These are phyloP conservation scores for Montipora capitata DNA, from an alignment of 92 coral and sea anemone genomes.

Conservation along the genomic window DNA sequence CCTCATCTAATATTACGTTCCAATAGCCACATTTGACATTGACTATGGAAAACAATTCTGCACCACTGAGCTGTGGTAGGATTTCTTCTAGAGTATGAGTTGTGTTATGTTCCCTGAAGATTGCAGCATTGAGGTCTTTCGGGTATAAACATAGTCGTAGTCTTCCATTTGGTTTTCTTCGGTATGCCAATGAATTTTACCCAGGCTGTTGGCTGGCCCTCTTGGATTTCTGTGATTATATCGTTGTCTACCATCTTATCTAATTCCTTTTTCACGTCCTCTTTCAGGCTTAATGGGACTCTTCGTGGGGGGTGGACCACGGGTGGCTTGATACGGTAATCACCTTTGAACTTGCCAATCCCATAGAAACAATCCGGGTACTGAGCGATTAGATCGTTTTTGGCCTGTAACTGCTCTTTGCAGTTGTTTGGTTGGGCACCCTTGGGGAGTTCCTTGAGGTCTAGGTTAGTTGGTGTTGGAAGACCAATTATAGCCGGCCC, in stretches of 20 bases:
- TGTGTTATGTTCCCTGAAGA: not conserved
- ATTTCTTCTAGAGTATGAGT: not conserved
- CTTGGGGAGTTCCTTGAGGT: too few species aligned
- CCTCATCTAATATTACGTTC: too few species aligned
- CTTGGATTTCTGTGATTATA: not conserved
- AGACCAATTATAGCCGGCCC: too few species aligned
- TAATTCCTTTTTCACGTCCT: not conserved
- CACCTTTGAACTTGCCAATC: not conserved
- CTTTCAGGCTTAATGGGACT: not conserved
- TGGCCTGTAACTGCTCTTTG: too few species aligned
- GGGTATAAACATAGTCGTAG: not conserved
- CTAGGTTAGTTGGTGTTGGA: too few species aligned
- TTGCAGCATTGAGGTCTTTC: not conserved
- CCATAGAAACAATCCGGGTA: not conserved
- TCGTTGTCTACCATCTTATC: not conserved
- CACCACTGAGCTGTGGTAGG: not conserved
- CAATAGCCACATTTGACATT: not conserved
- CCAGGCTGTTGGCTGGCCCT: not conserved
- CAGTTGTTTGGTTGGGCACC: too few species aligned
- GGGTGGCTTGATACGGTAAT: too few species aligned
- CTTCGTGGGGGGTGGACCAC: too few species aligned
- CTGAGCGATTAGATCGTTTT: too few species aligned
- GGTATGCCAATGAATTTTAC: not conserved
- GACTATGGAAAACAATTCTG: not conserved
- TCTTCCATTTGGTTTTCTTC: not conserved